Base-by-base conservation (phyloP, 2,888 invertebrate species). In the Fragum whitleyi region DNA sequence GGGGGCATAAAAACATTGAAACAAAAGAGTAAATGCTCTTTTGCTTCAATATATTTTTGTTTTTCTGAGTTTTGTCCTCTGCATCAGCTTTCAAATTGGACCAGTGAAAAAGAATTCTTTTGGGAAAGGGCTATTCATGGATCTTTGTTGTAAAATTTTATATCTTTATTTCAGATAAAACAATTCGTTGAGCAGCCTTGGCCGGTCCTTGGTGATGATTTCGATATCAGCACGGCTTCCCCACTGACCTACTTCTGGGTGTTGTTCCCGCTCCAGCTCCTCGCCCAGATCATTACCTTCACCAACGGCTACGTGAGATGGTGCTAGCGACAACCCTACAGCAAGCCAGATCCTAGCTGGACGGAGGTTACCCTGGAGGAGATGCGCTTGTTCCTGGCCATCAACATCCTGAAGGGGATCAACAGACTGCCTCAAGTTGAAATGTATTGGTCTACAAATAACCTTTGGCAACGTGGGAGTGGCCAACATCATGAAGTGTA, bases 371-470 rank as follows among this genome's bases (percentile, higher is more conserved):
- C 62, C 21, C 2, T 21, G 9, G n/a, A 32, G 0, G 69, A 69
- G 21, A 75, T 68, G 57, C 23, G 36, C 5, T 72, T 78, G 0
- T 82, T 76, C 47, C 57, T 79, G 23, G 74, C 69, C 1, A 29
- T 83, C 19, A 70, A 73, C 65, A 62, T 82, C 14, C 59, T 73
- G 9, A 83, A 79, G 83, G 79, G 83, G 2, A 62, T 83, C 1
- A 39, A 51, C 26, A 16, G 36, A 9, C 70, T 79, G 47, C 79
- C 83, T 0, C 23, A 70, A n/a, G 39, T 29, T 0, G 67, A 61
- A 3, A 74, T 79, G 72, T 75, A 77, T 36, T 83, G 79, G 79
- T 79, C 79, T 6, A 29, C 61, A 6, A 74, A 79, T 36, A 19
- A 9, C 16, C 28, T 36, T 62, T 1, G 62, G 62, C 11, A 62